phyloP scores from a whole-genome alignment of 2,797 vertebrate genomes.

The Sciurus vulgaris region DNA sequence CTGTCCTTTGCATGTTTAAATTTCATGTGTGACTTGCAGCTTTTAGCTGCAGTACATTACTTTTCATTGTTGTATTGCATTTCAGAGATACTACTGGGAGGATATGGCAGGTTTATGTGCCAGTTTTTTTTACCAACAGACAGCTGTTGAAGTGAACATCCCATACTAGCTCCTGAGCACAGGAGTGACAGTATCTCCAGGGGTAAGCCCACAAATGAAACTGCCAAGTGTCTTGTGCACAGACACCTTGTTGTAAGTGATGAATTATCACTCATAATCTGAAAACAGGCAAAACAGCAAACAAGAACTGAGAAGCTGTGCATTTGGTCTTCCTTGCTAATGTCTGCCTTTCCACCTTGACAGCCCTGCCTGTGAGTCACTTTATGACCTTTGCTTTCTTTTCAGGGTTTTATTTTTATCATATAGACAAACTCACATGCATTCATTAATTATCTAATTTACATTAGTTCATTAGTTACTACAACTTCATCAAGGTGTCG shows the following conservation, averaged over 20 bases:
- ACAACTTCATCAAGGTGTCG: background rate
- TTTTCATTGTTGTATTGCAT: no score
- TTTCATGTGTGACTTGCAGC: background rate
- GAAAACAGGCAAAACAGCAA: background rate
- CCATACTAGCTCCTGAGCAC: background rate
- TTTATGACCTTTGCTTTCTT: background rate
- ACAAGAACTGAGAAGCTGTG: background rate
- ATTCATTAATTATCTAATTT: background rate
- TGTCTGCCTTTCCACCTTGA: background rate
- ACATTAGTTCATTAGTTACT: background rate
- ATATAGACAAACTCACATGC: background rate
- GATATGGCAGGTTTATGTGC: background rate
- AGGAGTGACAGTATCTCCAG: background rate
- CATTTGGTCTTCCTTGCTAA: background rate
- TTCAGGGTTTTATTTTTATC: background rate
- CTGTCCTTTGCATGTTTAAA: background rate
- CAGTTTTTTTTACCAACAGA: background rate
- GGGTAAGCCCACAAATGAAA: background rate
- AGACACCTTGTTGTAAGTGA: background rate
- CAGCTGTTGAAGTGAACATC: background rate
- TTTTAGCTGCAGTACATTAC: background rate
- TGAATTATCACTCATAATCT: background rate
- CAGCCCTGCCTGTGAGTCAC: background rate
- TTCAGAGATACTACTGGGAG: background rate
- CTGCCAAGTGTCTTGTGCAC: background rate